Evolutionary conservation across 2,797 vertebrate species (phyloP), one percentile per base, ranked within the genome.

Genomic region (Acrossocheilus fasciatus): DNA sequence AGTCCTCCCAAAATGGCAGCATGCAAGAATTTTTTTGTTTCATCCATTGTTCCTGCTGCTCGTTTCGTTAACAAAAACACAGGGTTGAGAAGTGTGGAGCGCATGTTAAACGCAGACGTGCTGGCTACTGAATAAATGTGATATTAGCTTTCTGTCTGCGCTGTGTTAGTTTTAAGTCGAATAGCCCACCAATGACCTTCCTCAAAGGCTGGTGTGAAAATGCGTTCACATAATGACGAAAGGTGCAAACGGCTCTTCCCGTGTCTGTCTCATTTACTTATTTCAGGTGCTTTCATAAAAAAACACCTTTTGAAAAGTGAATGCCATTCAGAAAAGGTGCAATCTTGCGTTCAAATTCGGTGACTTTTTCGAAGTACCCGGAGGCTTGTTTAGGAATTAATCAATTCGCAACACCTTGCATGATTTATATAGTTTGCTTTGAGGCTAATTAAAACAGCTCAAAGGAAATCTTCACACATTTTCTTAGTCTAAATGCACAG

Each of bases 91-190:
- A 36, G 80, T 6, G 74, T 68, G 83, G 15, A 45, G 39, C 8
- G 64, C 30, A 41, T 1, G 39, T 62, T 59, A 30, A 74, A 57
- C 69, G 4, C 83, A 77, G 83, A 47, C 30, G 41, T 17, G 41
- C 41, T 4, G 66, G 52, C 54, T 72, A 11, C 73, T 70, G 52
- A 14, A 8, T 57, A 36, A 84, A 89, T 17, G 84, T 23, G 76
- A 52, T 85, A n/a, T 90, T 84, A 87, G 81, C 72, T 87, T 18
- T 75, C 8, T 14, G 43, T 70, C 45, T 70, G 85, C 8, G 2
- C 17, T 9, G 18, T 81, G 87, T 88, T 87, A 87, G 89, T 87
- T 85, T 87, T 86, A 82, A 78, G 72, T 66, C 20, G 47, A 84
- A 80, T 68, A 26, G 30, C 6, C 4, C n/a, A 7, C 6, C 23